Base-by-base conservation (phyloP, 2,113 vertebrate genomes). In the Zosterops borbonicus region DNA sequence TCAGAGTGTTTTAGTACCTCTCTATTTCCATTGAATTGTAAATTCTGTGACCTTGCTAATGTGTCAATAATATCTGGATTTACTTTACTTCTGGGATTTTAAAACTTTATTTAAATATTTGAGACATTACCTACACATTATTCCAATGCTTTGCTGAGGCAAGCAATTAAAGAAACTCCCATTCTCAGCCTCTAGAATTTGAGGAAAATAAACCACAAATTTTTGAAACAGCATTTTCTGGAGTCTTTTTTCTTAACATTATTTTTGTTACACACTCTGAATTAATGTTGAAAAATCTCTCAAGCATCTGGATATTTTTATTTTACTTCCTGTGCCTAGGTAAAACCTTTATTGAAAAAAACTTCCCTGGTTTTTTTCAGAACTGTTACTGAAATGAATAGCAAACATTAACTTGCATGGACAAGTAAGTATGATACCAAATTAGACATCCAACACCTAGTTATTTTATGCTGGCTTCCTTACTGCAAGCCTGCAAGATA, bases 21-120 rank as follows among this genome's bases (percentile, higher is more conserved):
- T 79, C 42, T 81, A 41, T 78, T 86, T 90, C 31, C 39, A 89
- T 2, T 64, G 78, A 86, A 80, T 74, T 83, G 7, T 41, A 69
- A 80, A 12, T 80, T 85, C 71, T 70, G 63, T 94, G 85, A 78
- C 70, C 31, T 67, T 71, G 46, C 13, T 91, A 91, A 94, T 87
- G 81, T 94, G 89, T 95, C 91, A 92, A 62, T 92, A 95, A 91
- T 92, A 92, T 53, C 74, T 87, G 25, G 50, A 76, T 91, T 89
- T 91, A 83, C 29, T 87, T 78, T 78, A 37, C 41, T 78, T 94
- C 60, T 85, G 92, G 60, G 53, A 93, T 90, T 71, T 91, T 65
- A 71, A 79, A 95, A 79, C 29, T 73, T 79, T 79, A 64, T 76
- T 89, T 85, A 89, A 94, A 87, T 94, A 83, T 69, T 83, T 92